Conservation (phyloP, 2,113 vertebrate species). For the Anhinga rufa region DNA sequence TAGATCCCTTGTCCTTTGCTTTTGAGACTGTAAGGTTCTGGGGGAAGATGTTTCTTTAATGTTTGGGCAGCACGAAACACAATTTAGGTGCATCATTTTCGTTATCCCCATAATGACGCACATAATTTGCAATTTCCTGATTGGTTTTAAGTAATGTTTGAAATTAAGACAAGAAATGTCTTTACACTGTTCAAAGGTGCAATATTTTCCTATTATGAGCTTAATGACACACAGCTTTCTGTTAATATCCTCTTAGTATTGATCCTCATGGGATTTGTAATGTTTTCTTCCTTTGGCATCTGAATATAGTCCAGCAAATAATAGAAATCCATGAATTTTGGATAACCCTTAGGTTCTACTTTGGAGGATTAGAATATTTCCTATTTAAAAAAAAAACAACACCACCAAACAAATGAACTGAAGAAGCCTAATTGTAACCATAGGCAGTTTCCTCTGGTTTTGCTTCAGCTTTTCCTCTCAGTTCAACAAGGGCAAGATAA, state of each 20-base stretch:
- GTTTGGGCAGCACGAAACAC: neutral
- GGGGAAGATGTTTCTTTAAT: neutral
- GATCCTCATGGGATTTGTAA: neutral
- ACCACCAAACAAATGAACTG: neutral
- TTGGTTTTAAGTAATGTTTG: neutral
- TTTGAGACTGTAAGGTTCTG: neutral
- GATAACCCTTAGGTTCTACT: neutral
- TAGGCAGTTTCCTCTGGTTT: neutral
- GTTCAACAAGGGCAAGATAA: accelerated
- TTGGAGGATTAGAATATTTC: neutral
- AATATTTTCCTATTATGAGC: neutral
- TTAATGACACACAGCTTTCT: neutral
- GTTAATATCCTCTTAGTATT: neutral
- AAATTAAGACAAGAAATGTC: neutral
- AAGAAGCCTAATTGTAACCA: neutral
- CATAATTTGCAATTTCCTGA: neutral
- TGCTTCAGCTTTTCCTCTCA: neutral
- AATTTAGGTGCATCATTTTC: neutral
- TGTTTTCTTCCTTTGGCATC: neutral
- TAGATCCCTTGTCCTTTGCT: neutral
- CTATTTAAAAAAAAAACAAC: neutral
- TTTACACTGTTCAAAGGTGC: neutral
- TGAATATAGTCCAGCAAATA: neutral
- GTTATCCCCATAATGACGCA: accelerated
- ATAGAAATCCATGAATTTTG: neutral